These are phyloP conservation scores for Aeoliscus strigatus DNA, from an alignment of 2,797 vertebrate genomes.

Conservation along the genomic window DNA sequence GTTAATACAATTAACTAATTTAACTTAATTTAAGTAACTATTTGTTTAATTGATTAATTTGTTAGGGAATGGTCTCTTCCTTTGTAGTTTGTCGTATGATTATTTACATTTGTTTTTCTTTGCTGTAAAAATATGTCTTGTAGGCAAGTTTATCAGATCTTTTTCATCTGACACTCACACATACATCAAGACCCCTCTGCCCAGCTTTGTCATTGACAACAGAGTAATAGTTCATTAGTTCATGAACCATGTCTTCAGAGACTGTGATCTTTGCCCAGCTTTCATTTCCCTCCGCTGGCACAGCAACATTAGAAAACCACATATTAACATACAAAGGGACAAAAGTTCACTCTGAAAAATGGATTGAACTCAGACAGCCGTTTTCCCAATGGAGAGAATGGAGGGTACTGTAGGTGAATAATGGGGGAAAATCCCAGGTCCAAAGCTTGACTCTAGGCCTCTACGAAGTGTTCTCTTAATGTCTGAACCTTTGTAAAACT, in stretches of 20 bases:
- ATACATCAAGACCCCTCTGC: constrained; percentile 10
- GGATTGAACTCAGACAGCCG: constrained; percentile 34
- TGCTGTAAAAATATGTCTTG: too few species aligned
- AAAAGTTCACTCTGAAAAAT: constrained; percentile 34
- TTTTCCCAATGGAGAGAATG: constrained; percentile 37
- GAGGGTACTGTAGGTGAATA: too few species aligned
- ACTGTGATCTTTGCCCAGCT: constrained; percentile 25
- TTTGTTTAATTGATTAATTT: too few species aligned
- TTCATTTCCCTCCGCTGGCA: constrained; percentile 30
- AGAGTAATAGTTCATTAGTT: too few species aligned
- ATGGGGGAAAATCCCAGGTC: constrained; percentile 25
- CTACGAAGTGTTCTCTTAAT: too few species aligned
- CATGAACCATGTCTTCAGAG: too few species aligned
- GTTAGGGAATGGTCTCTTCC: too few species aligned
- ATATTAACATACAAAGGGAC: constrained; percentile 31
- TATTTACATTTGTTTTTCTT: too few species aligned
- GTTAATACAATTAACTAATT: too few species aligned
- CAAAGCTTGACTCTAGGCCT: constrained; percentile 57
- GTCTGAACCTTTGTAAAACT: too few species aligned
- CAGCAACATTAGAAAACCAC: constrained; percentile 28
- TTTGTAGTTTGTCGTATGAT: too few species aligned
- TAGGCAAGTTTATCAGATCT: constrained; percentile 23
- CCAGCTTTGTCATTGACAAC: constrained; percentile 28
- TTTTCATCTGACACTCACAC: constrained; percentile 38
- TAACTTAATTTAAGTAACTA: too few species aligned